Evolutionary conservation across 2,797 vertebrate genomes (phyloP), one percentile per base, ranked within the genome.

Genomic region (Alectoris magna): DNA sequence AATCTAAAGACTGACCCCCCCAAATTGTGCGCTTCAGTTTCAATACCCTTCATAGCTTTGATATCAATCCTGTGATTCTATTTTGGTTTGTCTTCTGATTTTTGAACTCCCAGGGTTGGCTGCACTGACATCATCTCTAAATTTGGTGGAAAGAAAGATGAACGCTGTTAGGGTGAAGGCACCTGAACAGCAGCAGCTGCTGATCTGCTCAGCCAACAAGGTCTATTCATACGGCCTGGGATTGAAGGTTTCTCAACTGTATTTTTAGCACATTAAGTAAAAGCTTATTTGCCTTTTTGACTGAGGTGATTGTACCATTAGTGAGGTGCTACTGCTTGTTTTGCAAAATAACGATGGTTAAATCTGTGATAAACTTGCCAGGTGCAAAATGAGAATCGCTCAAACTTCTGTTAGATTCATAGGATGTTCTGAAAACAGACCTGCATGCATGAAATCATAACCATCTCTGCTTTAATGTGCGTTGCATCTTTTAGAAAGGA

Each of bases 221-320:
- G 59, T 64, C 85, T 89, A 16, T 95, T 96, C 94, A 92, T 92
- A 67, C 7, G 27, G 72, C 67, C 86, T 85, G 87, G 88, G 91
- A 93, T 64, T 6, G 27, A 95, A 97, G 91, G 86, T 92, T 94
- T 94, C 94, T 96, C 91, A 79, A 88, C 69, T 88, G 43, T 94
- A 96, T 96, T 96, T 96, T 97, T 95, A 95, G 95, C 21, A 5
- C 62, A 62, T 92, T 84, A 96, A 94, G 71, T 85, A 93, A 97
- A 93, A 93, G 86, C 67, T 81, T 93, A 63, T 97, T 94, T 89
- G 34, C 86, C 93, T 83, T 96, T 91, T 91, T 91, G 75, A 64
- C 56, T 93, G 88, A 86, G 87, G 74, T 70, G 71, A 95, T 94
- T 95, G 87, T 78, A 85, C 91, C 60, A 82, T 93, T n/a, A 74